A percentile compares a stretch with the other conserved stretches of the same genome.
These are phyloP conservation scores for Himalopsyche phryganea DNA, from an alignment of 1,140 invertebrate species.

Conservation along the genomic window DNA sequence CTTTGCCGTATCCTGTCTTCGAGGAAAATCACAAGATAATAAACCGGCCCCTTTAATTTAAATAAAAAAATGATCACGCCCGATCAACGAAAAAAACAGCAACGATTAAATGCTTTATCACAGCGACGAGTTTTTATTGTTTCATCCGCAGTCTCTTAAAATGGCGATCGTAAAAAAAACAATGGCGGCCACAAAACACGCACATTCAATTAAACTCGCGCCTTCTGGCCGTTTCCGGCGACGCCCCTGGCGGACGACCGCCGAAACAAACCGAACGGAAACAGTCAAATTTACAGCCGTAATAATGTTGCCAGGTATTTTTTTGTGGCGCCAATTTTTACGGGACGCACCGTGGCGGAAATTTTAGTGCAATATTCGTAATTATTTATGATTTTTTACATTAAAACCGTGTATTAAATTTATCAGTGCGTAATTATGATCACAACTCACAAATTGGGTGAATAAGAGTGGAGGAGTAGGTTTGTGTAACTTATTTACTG, in stretches of 20 bases:
- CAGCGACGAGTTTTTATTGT: constrained; percentile 1
- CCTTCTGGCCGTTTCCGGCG: constrained; percentile 6
- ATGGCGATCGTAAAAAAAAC: constrained; percentile 16
- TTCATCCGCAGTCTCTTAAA: constrained; percentile 3
- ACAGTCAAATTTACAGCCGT: constrained; percentile 1
- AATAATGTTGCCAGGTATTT: neutral
- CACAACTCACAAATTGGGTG: too few relatives aligned
- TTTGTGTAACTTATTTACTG: too few relatives aligned
- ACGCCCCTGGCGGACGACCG: neutral
- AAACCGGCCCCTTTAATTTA: too few relatives aligned
- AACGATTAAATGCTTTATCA: constrained; percentile 6
- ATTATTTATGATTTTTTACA: neutral
- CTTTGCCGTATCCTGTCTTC: too few relatives aligned
- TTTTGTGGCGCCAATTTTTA: too few relatives aligned
- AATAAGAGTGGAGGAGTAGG: too few relatives aligned
- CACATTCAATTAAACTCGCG: constrained; percentile 20
- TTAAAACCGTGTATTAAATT: too few relatives aligned
- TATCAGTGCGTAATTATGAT: too few relatives aligned
- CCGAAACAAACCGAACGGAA: neutral
- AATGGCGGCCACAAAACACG: constrained; percentile 18
- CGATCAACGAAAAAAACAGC: constrained; percentile 2
- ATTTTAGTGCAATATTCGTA: neutral
- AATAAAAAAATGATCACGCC: too few relatives aligned
- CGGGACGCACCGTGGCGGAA: neutral
- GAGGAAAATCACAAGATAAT: too few relatives aligned